Evolutionary conservation across 2,888 invertebrate genomes (phyloP).

Genomic region (Periphyllus acericola): DNA sequence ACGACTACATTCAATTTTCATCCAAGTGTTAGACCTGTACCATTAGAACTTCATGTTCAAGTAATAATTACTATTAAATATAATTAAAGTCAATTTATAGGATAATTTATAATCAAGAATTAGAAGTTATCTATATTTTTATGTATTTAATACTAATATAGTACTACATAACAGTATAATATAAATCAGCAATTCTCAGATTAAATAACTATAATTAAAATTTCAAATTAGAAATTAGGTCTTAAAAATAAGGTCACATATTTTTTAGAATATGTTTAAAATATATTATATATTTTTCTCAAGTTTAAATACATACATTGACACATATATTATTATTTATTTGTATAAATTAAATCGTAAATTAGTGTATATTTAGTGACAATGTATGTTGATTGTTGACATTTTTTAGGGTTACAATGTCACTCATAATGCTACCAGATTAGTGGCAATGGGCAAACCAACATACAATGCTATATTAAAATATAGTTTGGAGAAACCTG

Average conservation of each 20-base stretch:
- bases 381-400: background rate
- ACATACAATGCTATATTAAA: slow-evolving; percentile 92
- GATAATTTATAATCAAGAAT: background rate
- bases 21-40: slow-evolving; percentile 94
- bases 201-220: background rate
- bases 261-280: background rate
- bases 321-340: background rate
- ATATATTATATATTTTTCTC: background rate
- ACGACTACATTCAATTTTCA: slow-evolving; percentile 98
- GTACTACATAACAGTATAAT: too few species aligned
- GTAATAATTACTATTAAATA: slow-evolving; percentile 58
- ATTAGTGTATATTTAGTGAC: background rate
- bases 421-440: slow-evolving; percentile 94
- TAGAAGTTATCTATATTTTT: background rate
- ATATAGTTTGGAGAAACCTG: slow-evolving; percentile 85
- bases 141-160: background rate
- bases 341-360: background rate
- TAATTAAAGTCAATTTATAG: background rate
- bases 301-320: background rate
- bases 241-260: background rate
- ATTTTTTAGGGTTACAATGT: slow-evolving; percentile 89
- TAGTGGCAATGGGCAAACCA: slow-evolving; percentile 98
- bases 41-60: slow-evolving; percentile 92
- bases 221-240: background rate
- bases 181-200: background rate